A percentile compares a stretch with the other conserved stretches of the same genome.
These are phyloP conservation scores for Andrena haemorrhoa DNA, from an alignment of 2,888 invertebrate species.

Conservation along the genomic window DNA sequence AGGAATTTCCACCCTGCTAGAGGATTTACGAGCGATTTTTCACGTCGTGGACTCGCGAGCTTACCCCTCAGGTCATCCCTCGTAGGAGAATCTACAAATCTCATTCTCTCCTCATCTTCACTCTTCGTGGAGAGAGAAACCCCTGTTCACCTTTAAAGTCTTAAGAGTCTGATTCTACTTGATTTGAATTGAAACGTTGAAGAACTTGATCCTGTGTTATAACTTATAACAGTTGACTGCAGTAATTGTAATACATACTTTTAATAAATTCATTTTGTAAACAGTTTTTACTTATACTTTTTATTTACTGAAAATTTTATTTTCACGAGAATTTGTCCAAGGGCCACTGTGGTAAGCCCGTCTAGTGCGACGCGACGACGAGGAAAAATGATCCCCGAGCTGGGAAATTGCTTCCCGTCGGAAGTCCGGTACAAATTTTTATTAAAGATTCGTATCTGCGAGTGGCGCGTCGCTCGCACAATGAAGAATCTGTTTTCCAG, in stretches of 20 bases:
- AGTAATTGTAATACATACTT: too few relatives aligned
- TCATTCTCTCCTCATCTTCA: neutral
- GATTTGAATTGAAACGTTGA: too few relatives aligned
- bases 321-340: too few relatives aligned
- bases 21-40: slow-evolving; percentile 40
- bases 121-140: too few relatives aligned
- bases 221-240: too few relatives aligned
- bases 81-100: neutral
- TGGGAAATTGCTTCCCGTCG: neutral
- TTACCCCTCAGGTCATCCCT: slow-evolving; percentile 5
- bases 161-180: too few relatives aligned
- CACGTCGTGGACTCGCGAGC: slow-evolving; percentile 1
- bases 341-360: too few relatives aligned
- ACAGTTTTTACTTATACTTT: too few relatives aligned
- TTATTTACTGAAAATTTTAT: too few relatives aligned
- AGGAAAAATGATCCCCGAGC: neutral
- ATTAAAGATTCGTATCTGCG: slow-evolving; percentile 40
- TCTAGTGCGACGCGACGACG: neutral
- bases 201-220: too few relatives aligned
- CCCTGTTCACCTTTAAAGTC: too few relatives aligned
- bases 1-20: slow-evolving; percentile 15
- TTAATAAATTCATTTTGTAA: too few relatives aligned
- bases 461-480: neutral
- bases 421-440: slow-evolving; percentile 18
- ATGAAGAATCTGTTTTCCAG: slow-evolving; percentile 48